Percentiles rank a stretch among this genome's conserved stretches.
Evolutionary conservation across 2,888 invertebrate species (phyloP).

Genomic region (Drosophila mulleri): DNA sequence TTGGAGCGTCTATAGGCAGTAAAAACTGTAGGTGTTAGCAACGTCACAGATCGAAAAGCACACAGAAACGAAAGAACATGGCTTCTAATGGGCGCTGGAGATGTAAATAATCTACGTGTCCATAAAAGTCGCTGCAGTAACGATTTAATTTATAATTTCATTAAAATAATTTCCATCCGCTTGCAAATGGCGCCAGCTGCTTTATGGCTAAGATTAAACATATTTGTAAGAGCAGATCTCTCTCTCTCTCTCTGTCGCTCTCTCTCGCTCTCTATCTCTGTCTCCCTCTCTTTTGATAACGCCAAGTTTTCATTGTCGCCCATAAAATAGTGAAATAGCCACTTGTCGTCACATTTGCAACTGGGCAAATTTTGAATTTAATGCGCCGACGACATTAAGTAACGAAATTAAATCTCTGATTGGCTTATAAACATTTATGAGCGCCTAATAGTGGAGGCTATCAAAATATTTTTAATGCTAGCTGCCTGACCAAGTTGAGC

Average conservation of each 20-base stretch:
- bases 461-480: conserved; percentile 55
- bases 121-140: conserved; percentile 56
- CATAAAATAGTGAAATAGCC: conserved; percentile 39
- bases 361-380: conserved; percentile 31
- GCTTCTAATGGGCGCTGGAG: conserved; percentile 10
- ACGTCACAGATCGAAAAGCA: conserved; percentile 45
- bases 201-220: conserved; percentile 6
- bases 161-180: conserved; percentile 47
- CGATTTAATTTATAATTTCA: conserved; percentile 67
- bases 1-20: conserved; percentile 22
- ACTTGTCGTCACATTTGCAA: conserved; percentile 40
- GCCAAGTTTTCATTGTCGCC: conserved; percentile 26
- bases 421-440: conserved; percentile 46
- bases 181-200: conserved; percentile 61
- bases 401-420: conserved; percentile 20
- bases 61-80: conserved; percentile 11
- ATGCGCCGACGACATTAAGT: conserved; percentile 29
- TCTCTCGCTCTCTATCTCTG: not conserved
- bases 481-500: not conserved
- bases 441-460: conserved; percentile 47
- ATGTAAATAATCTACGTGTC: conserved; percentile 26
- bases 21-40: conserved; percentile 68
- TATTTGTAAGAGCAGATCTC: not conserved
- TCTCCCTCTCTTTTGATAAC: conserved; percentile 1
- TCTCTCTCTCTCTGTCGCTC: not conserved